Evolutionary conservation across 2,113 vertebrate species (phyloP), one percentile per base, ranked within the genome.

Genomic region (Peromyscus maniculatus): DNA sequence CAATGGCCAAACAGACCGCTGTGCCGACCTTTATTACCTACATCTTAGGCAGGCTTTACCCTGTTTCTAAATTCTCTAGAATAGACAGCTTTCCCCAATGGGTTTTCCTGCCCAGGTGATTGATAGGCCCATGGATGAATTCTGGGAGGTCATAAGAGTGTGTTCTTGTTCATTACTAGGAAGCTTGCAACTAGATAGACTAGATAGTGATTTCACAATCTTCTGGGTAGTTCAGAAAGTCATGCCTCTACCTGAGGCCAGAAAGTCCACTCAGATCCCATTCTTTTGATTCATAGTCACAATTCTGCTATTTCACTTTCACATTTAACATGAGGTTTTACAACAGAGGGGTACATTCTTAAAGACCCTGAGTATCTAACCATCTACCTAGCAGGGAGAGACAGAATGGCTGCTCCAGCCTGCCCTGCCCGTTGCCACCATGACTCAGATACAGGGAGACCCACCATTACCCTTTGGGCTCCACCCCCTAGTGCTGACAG

Each of bases 401-500:
- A 16, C 11, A 0, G 52, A 19, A 17, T 28, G n/a, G 64, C 28
- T 55, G 24, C 39, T 7, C 22, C 0, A n/a, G 16, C 49, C 19
- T 57, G 16, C 33, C 36, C 11, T 93, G 55, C 52, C 2, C 1
- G 16, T 26, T 52, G 26, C 39, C 0, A 33, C 67, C 16, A 0
- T 43, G 55, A 79, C 62, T 72, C 28, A 69, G 82, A 12, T 3
- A 7, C 67, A 79, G 62, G 66, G 43, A 87, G 64, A 62, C 33
- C 31, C 57, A 52, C 78, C 17, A 82, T 22, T 43, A 64, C 39
- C 26, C 26, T 0, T 15, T 24, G 74, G 12, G 67, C 39, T 43
- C 5, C 55, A 1, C 22, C 24, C n/a, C 16, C 26, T 1, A 5
- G 17, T 10, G 11, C 83, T 87, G 39, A 49, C 28, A 33, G 22